Percentiles rank a stretch among this genome's conserved stretches.
These are phyloP conservation scores for Petaurus breviceps DNA, from an alignment of 2,113 vertebrate species.

Conservation along the genomic window DNA sequence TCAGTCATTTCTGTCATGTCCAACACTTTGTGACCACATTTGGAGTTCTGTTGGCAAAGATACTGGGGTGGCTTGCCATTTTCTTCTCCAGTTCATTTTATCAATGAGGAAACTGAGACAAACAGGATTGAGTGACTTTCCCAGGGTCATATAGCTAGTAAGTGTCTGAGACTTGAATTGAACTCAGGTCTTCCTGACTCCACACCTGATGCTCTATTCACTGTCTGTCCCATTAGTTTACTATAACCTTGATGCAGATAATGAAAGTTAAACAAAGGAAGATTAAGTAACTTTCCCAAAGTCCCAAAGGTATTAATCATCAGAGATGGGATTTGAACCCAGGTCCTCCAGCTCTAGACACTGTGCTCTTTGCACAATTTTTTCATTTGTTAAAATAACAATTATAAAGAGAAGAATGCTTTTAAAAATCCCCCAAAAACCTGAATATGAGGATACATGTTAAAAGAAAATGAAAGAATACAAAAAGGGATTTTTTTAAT, in stretches of 20 bases:
- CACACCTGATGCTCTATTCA: not conserved
- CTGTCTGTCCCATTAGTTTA: not conserved
- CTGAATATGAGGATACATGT: not conserved
- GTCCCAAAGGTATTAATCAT: not conserved
- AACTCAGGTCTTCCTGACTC: not conserved
- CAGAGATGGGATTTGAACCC: not conserved
- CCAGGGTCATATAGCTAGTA: not conserved
- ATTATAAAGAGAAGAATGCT: not conserved
- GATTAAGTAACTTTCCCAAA: not conserved
- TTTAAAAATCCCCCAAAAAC: not conserved
- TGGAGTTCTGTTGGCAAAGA: not conserved
- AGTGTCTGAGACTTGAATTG: not conserved
- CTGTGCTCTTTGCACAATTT: not conserved
- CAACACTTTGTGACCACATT: not conserved
- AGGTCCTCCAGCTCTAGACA: not conserved
- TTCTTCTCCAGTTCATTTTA: not conserved
- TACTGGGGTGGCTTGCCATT: not conserved
- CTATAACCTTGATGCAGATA: not conserved
- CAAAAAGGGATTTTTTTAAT: not conserved
- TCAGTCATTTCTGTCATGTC: not conserved
- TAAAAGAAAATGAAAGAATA: not conserved
- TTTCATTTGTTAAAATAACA: not conserved
- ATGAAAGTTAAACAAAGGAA: not conserved
- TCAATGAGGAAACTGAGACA: not conserved
- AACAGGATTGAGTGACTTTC: not conserved